Percentiles rank a stretch among this genome's conserved stretches.
These are phyloP conservation scores for Eulithis testata DNA, from an alignment of 2,888 invertebrate genomes.

Conservation along the genomic window DNA sequence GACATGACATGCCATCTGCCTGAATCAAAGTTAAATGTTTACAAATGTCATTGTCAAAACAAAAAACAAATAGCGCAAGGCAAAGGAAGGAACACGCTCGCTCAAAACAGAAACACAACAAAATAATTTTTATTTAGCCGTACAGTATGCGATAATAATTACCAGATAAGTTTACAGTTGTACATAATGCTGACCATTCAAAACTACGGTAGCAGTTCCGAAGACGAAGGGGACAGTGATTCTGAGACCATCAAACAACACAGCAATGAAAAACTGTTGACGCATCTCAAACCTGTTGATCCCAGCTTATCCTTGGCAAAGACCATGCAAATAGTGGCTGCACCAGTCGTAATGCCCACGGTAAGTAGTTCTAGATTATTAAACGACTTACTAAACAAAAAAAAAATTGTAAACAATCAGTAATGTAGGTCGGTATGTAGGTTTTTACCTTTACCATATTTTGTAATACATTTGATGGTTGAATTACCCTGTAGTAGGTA, in stretches of 20 bases:
- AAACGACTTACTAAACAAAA: not conserved
- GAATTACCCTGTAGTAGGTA: too few relatives aligned
- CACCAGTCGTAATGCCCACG: slow-evolving; percentile 93
- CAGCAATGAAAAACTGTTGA: slow-evolving; percentile 71
- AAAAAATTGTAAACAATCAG: not conserved
- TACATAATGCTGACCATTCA: slow-evolving; percentile 88
- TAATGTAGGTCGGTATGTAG: too few relatives aligned
- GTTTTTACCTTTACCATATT: too few relatives aligned
- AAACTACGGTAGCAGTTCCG: slow-evolving; percentile 90
- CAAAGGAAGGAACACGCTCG: not conserved
- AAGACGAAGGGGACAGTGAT: slow-evolving; percentile 86
- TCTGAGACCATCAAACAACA: slow-evolving; percentile 62
- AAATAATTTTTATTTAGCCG: not conserved
- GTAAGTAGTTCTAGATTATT: slow-evolving; percentile 72
- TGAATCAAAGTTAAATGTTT: too few relatives aligned
- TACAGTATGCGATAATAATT: not conserved
- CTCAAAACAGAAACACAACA: not conserved
- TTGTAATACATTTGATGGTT: too few relatives aligned
- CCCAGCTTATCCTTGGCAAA: slow-evolving; percentile 86
- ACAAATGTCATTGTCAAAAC: too few relatives aligned
- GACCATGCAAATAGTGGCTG: slow-evolving; percentile 89
- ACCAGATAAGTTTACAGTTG: not conserved
- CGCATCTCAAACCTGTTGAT: slow-evolving; percentile 84
- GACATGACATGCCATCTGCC: too few relatives aligned
- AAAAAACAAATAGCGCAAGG: too few relatives aligned